Evolutionary conservation across 2,113 vertebrate species (phyloP).

Genomic region (Accipiter virgatus): DNA sequence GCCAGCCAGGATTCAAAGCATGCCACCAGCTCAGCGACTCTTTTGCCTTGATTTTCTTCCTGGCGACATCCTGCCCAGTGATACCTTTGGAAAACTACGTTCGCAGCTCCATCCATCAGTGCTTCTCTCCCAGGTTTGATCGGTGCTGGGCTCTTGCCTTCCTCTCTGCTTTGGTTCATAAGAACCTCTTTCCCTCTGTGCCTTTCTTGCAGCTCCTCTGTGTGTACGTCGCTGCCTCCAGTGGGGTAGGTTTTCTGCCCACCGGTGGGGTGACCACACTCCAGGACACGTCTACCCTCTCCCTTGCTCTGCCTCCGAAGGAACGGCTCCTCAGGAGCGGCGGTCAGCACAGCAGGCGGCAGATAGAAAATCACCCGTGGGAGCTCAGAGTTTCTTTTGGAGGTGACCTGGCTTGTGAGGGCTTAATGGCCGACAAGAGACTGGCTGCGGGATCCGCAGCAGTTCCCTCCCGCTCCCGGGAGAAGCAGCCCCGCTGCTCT

Average conservation of each 20-base stretch:
- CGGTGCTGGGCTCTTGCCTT: neutral
- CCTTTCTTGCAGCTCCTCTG: neutral
- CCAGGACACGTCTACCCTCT: neutral
- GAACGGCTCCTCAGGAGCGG: neutral
- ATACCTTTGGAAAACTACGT: neutral
- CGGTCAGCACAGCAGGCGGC: neutral
- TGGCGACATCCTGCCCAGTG: neutral
- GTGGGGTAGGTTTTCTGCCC: neutral
- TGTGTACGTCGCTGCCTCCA: neutral
- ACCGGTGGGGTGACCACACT: neutral
- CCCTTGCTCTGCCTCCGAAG: neutral
- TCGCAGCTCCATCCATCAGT: rapidly evolving
- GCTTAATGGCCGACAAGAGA: neutral
- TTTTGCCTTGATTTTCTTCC: neutral
- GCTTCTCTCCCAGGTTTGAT: neutral
- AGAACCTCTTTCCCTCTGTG: neutral
- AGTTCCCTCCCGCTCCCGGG: neutral
- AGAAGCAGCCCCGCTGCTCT: neutral
- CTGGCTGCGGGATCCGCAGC: neutral
- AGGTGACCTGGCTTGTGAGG: neutral
- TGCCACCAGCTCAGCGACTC: neutral
- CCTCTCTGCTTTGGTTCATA: neutral
- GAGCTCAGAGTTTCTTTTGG: neutral
- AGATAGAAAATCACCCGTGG: neutral
- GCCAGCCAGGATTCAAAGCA: neutral